Conservation (phyloP, 2,797 vertebrate genomes). For the Myotis myotis region DNA sequence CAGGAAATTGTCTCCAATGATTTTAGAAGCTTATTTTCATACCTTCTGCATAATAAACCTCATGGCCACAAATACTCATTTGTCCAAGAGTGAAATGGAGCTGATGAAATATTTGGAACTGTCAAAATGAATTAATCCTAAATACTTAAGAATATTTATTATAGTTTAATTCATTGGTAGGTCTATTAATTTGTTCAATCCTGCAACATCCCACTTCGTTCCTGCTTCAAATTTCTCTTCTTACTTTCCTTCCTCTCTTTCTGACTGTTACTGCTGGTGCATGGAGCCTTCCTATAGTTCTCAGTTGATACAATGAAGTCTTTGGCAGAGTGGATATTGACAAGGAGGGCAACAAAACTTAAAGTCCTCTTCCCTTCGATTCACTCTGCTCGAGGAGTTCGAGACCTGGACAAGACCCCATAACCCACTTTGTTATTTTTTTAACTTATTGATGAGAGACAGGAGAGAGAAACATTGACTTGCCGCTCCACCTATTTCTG, state of each 20-base stretch:
- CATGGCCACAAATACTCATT: constrained; percentile 35
- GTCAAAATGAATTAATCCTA: constrained; percentile 44
- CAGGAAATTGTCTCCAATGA: constrained; percentile 11
- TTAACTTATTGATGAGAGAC: not conserved
- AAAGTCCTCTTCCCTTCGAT: not conserved
- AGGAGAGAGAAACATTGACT: not conserved
- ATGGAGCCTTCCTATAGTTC: constrained; percentile 16
- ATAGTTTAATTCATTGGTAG: constrained; percentile 30
- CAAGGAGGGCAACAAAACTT: not conserved
- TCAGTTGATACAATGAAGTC: constrained; percentile 29
- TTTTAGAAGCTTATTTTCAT: constrained; percentile 57
- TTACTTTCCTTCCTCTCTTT: constrained; percentile 22
- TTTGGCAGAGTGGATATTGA: not conserved
- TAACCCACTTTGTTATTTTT: not conserved
- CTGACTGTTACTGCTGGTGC: not conserved
- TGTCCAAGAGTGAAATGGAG: constrained; percentile 44
- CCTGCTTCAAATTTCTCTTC: constrained; percentile 25
- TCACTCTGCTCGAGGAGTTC: not conserved
- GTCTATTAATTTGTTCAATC: not conserved
- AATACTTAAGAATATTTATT: constrained; percentile 46
- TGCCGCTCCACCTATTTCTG: not conserved
- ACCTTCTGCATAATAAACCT: constrained; percentile 48
- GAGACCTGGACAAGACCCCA: not conserved
- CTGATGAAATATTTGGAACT: constrained; percentile 51
- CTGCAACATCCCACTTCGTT: not conserved